Evolutionary conservation across 2,113 vertebrate species (phyloP).

Genomic region (Fukomys damarensis): DNA sequence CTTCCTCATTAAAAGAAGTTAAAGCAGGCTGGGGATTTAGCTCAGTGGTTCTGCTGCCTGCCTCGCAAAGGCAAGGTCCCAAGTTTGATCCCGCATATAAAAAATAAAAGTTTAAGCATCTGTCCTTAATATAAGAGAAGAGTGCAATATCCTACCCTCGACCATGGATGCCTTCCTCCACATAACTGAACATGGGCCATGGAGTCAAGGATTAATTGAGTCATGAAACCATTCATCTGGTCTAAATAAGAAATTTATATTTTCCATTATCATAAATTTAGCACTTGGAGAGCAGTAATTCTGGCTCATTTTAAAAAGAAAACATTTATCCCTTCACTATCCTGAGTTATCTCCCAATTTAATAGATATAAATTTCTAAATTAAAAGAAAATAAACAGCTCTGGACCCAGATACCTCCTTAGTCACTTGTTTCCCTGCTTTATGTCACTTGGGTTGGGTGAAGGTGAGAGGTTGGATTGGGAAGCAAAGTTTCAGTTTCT

Average conservation of each 20-base stretch:
- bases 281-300: conserved; percentile 34
- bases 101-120: no score
- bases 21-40: no score
- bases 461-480: not conserved
- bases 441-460: not conserved
- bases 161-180: not conserved
- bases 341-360: conserved; percentile 27
- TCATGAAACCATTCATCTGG: conserved; percentile 17
- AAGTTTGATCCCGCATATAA: no score
- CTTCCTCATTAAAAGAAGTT: not conserved
- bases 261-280: conserved; percentile 49
- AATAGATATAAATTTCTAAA: conserved; percentile 22
- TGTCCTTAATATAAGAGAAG: not conserved
- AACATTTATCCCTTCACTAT: conserved; percentile 35
- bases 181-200: not conserved
- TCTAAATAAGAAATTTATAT: conserved; percentile 59
- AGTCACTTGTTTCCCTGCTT: not conserved
- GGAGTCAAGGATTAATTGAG: conserved; percentile 9
- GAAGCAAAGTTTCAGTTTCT: not conserved
- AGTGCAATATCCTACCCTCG: not conserved
- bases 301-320: conserved; percentile 46
- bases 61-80: no score
- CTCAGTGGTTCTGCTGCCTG: no score
- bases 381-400: not conserved
- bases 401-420: not conserved